These are phyloP conservation scores for Parambassis ranga DNA, from an alignment of 2,797 vertebrate genomes.

Conservation along the genomic window DNA sequence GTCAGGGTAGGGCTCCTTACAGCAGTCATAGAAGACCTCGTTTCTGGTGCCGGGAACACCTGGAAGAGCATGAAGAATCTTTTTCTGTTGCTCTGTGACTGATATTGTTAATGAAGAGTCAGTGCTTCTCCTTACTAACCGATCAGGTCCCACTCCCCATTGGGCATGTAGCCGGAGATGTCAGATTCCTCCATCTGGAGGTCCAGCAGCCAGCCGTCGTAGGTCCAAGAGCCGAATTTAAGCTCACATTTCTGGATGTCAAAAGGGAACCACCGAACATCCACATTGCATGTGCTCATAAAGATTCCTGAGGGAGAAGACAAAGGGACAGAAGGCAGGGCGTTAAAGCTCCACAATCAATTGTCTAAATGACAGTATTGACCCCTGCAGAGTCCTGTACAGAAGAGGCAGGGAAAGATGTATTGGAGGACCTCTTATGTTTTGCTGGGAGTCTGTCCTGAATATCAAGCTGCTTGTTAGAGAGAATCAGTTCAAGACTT, in stretches of 20 bases:
- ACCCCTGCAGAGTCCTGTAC: not conserved
- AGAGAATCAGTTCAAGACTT: conserved; percentile 7
- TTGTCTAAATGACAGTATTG: conserved; percentile 10
- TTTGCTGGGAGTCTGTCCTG: conserved; percentile 5
- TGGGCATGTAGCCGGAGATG: conserved; percentile 81
- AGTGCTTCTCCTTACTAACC: conserved; percentile 60
- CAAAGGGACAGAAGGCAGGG: not conserved
- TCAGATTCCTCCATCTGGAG: conserved; percentile 83
- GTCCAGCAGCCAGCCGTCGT: conserved; percentile 83
- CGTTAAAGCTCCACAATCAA: conserved; percentile 1
- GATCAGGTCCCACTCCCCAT: conserved; percentile 84
- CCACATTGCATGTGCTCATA: conserved; percentile 85
- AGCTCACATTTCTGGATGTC: conserved; percentile 84
- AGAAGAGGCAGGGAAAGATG: conserved; percentile 13
- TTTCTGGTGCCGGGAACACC: conserved; percentile 79
- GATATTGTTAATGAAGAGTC: not conserved
- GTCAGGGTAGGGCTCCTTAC: conserved; percentile 83
- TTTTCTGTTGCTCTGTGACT: not conserved
- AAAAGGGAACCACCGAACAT: conserved; percentile 86
- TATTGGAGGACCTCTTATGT: not conserved
- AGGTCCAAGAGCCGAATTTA: conserved; percentile 86
- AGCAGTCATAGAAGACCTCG: conserved; percentile 81
- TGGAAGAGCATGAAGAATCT: conserved; percentile 11
- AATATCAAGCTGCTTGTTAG: conserved; percentile 27
- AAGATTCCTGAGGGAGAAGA: conserved; percentile 77